A percentile compares a stretch with the other conserved stretches of the same genome.
Conservation (phyloP, 2,113 vertebrate genomes). For the Corythornis vintsioides region DNA sequence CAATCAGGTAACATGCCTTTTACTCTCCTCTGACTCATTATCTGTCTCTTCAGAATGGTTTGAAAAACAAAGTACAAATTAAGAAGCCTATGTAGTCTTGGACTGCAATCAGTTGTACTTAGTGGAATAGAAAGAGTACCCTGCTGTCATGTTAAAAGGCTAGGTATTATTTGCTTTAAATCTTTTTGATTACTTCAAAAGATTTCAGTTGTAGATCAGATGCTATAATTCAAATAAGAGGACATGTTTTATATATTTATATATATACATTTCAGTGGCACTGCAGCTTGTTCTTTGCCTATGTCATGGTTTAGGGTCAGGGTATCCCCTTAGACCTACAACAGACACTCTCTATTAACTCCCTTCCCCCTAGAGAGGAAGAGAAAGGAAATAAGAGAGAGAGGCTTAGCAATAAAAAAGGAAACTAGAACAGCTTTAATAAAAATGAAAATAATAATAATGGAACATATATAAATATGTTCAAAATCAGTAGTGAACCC, state of each 20-base stretch:
- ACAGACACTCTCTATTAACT: no score
- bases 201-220: background rate
- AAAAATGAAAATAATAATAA: no score
- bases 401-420: no score
- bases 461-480: no score
- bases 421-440: no score
- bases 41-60: background rate
- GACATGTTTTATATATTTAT: background rate
- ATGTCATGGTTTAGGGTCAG: no score
- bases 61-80: slow-evolving; percentile 8
- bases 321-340: no score
- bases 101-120: background rate
- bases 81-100: background rate
- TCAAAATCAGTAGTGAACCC: no score
- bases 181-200: background rate
- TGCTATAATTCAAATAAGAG: background rate
- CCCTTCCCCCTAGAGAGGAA: no score
- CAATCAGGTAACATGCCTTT: background rate
- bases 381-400: no score
- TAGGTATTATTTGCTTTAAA: background rate
- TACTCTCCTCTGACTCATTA: background rate
- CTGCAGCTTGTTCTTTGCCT: background rate
- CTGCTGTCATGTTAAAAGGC: background rate
- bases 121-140: background rate
- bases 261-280: background rate